phyloP scores from a whole-genome alignment of 2,888 invertebrate species.

The Anorthoa munda region DNA sequence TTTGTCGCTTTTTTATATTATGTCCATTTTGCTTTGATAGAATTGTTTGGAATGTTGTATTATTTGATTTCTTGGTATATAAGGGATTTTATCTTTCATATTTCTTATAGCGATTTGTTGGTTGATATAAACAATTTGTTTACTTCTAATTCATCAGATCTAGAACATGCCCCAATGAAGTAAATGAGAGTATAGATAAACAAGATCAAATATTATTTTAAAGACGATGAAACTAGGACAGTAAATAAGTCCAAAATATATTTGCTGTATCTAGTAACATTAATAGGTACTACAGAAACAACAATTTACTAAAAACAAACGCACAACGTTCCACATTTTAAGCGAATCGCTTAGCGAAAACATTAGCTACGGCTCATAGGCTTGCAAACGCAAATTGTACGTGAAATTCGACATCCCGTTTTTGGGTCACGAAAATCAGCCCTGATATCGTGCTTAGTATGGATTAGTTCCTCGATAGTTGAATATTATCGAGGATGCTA shows the following conservation, averaged over 20 bases:
- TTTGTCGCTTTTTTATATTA: background rate
- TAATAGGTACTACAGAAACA: constrained; percentile 44
- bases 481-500: constrained; percentile 62
- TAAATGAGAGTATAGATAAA: constrained; percentile 17
- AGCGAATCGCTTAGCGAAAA: constrained; percentile 88
- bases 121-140: constrained; percentile 16
- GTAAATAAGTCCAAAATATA: constrained; percentile 18
- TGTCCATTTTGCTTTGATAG: background rate
- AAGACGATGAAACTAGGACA: constrained; percentile 5
- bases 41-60: background rate
- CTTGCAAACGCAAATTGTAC: constrained; percentile 88
- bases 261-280: constrained; percentile 63
- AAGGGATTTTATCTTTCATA: background rate
- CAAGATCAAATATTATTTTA: constrained; percentile 30
- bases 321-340: constrained; percentile 69
- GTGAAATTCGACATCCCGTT: constrained; percentile 87
- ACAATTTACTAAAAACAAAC: constrained; percentile 74
- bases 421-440: constrained; percentile 78
- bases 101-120: background rate
- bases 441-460: constrained; percentile 72
- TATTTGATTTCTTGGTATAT: background rate
- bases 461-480: constrained; percentile 72
- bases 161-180: constrained; percentile 1
- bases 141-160: constrained; percentile 22
- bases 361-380: constrained; percentile 88